These are phyloP conservation scores for Taphrorychus bicolor DNA, from an alignment of 2,888 invertebrate genomes.

Conservation along the genomic window DNA sequence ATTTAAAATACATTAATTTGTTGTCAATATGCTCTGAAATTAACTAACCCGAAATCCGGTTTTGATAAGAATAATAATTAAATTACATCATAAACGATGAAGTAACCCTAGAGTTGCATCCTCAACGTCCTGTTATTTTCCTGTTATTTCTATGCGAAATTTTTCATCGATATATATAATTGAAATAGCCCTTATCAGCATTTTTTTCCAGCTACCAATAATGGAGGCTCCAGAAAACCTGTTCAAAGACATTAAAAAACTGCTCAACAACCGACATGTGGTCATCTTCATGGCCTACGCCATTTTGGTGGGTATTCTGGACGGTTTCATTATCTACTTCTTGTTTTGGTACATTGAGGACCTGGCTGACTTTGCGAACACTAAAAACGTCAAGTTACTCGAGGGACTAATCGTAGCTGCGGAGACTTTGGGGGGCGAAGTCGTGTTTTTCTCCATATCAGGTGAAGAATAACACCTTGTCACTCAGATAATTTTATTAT, in stretches of 20 bases:
- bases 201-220: slow-evolving; percentile 68
- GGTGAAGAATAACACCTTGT: slow-evolving; percentile 59
- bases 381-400: slow-evolving; percentile 74
- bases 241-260: slow-evolving; percentile 68
- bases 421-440: slow-evolving; percentile 80
- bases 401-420: slow-evolving; percentile 82
- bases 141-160: no score
- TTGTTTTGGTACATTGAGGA: slow-evolving; percentile 87
- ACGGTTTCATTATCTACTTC: slow-evolving; percentile 82
- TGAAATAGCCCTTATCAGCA: background rate
- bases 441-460: slow-evolving; percentile 77
- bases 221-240: slow-evolving; percentile 73
- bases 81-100: no score
- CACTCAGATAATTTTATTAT: background rate
- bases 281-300: slow-evolving; percentile 76
- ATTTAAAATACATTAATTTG: no score
- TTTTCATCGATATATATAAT: no score
- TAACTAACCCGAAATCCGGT: no score
- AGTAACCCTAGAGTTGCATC: no score
- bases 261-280: slow-evolving; percentile 71
- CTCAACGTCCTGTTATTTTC: no score
- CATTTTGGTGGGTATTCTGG: slow-evolving; percentile 77
- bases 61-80: no score
- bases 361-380: slow-evolving; percentile 69
- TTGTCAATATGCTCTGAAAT: no score